Base-by-base conservation (phyloP, 2,888 invertebrate genomes). In the Drosophila koepferae region DNA sequence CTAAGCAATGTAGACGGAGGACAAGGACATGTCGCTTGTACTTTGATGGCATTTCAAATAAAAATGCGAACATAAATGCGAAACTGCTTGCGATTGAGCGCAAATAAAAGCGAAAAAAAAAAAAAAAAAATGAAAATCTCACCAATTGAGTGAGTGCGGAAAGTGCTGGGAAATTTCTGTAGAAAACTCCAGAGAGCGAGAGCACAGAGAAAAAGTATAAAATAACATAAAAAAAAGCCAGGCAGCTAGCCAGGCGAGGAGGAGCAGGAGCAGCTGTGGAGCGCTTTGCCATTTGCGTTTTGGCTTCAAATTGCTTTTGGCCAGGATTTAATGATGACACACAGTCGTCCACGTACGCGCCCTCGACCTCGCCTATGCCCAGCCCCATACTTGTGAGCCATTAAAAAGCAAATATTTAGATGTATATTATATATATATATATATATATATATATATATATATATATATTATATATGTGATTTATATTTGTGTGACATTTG, bases 271-370 rank as follows among this genome's bases (percentile, higher is more conserved):
- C 4, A 20, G 43, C 44, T 2, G 46, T 16, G 54, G 23, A 36
- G 28, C 54, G 55, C n/a, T 55, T 55, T 55, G 56, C 67, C 63
- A 84, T 86, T 87, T 81, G 67, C 63, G 81, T 81, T 82, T 81
- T 62, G 65, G 59, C 34, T 70, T 46, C 16, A 74, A 89, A 78
- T 80, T 87, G 82, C 84, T 77, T 67, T 67, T 83, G 81, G 85
- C 70, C 80, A 71, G 78, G 80, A 80, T 82, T 86, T 89, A 84
- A 86, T 84, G 82, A 86, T 78, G 85, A 77, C 74, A 70, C 72
- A 76, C 74, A 72, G 63, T 31, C 66, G 55, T 40, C 60, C 60
- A 41, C 18, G 49, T 18, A 23, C 38, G 36, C 38, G 28, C 38
- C 38, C 48, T 60, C 48, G 60, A 18, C 28, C 20, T 14, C 18